These are phyloP conservation scores for Phrynosoma platyrhinos DNA, from an alignment of 2,113 vertebrate species.

Conservation along the genomic window DNA sequence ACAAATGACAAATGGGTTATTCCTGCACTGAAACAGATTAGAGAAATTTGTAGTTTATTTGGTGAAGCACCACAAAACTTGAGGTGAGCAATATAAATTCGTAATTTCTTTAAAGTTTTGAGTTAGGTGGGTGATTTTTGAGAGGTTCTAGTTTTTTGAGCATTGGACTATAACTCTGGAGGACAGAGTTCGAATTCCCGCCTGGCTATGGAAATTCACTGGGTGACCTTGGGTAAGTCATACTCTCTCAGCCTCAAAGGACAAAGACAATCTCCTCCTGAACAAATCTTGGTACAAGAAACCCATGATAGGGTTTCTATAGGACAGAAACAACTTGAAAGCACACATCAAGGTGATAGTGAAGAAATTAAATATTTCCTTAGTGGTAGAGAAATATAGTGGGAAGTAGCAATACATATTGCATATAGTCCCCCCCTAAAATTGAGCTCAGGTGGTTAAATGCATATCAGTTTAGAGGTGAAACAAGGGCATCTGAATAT, in stretches of 20 bases:
- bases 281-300: no score
- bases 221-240: no score
- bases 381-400: not conserved
- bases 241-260: no score
- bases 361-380: not conserved
- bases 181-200: no score
- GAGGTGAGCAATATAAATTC: conserved; percentile 81
- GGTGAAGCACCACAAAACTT: conserved; percentile 99
- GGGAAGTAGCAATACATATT: not conserved
- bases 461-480: not conserved
- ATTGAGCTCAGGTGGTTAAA: not conserved
- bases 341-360: no score
- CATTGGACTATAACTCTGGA: no score
- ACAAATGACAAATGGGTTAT: conserved; percentile 99
- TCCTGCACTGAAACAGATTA: conserved; percentile 97
- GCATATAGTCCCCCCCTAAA: not conserved
- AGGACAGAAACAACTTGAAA: no score
- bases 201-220: no score
- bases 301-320: no score
- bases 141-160: no score
- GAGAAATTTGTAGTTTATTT: conserved; percentile 99
- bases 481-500: not conserved
- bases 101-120: conserved; percentile 1
- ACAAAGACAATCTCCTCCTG: no score
- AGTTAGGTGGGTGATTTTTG: not conserved